Base-by-base conservation (phyloP, 2,113 vertebrate species). In the Theropithecus gelada region DNA sequence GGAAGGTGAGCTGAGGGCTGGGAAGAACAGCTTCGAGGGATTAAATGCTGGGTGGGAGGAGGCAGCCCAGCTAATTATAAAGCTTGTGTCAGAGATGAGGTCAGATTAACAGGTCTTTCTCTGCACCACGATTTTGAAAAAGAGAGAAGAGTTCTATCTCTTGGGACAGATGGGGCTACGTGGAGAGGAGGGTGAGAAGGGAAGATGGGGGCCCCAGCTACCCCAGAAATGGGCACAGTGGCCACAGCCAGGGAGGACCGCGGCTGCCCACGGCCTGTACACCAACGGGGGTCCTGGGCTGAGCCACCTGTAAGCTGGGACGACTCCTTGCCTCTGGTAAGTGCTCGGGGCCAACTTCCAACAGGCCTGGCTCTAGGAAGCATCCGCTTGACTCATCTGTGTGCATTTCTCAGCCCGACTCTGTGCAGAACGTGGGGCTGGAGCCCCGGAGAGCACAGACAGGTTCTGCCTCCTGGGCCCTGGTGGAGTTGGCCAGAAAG, bases 71-170 rank as follows among this genome's bases (percentile, higher is more conserved):
- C 92, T 80, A 88, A 97, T 96, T 93, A 90, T 83, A 93, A 66
- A 97, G 83, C 93, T 86, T 40, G 61, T 76, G 84, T 30, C 95
- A 59, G 93, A 85, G 94, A 94, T 55, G 70, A 90, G 59, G 48
- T 88, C 94, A 59, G 95, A 96, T 94, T 89, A 89, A 10, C 9
- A n/a, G 89, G 50, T 55, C 70, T 84, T 61, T 92, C 22, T 73
- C 64, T 79, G 79, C 48, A 61, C 14, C 16, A 23, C 8, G n/a
- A 6, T 84, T 87, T 80, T 59, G 61, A 94, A 94, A 89, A 70
- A 30, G 64, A 81, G 81, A 82, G 76, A 30, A 38, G n/a, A 18
- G 9, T 35, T 43, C 9, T 17, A 88, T 78, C 23, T 43, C n/a
- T 2, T 13, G 8, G 32, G 72, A 66, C 8, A 45, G 66, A 18